Evolutionary conservation across 2,888 invertebrate species (phyloP).

Genomic region (Pammene aurita): DNA sequence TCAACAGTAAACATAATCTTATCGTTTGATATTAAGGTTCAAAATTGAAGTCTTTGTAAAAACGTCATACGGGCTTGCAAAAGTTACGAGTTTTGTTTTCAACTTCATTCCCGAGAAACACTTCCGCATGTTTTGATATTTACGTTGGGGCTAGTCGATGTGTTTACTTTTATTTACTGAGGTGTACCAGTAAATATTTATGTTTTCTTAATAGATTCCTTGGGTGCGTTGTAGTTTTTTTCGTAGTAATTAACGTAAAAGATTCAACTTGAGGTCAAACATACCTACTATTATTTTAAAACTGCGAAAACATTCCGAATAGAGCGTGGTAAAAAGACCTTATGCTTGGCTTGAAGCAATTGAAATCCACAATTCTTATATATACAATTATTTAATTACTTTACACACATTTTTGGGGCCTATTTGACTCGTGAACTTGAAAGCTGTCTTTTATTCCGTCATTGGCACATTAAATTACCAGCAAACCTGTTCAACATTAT

Average conservation of each 20-base stretch:
- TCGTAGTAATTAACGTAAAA: conserved; percentile 9
- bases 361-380: too few species aligned
- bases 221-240: conserved; percentile 10
- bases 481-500: not conserved
- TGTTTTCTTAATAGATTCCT: conserved; percentile 9
- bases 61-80: not conserved
- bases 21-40: not conserved
- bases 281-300: not conserved
- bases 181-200: conserved; percentile 26
- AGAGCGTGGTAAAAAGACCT: too few species aligned
- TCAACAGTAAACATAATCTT: not conserved
- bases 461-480: not conserved
- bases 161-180: conserved; percentile 24
- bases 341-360: too few species aligned
- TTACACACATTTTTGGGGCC: too few species aligned
- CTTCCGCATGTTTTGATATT: conserved; percentile 35
- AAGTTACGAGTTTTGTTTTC: conserved; percentile 13
- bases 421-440: too few species aligned
- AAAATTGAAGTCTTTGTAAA: not conserved
- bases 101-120: conserved; percentile 20
- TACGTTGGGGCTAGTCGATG: conserved; percentile 27
- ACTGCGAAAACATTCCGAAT: not conserved
- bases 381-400: too few species aligned
- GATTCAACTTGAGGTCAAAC: not conserved
- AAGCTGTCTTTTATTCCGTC: too few species aligned